Base-by-base conservation (phyloP, 2,797 vertebrate genomes). In the Pitangus sulphuratus region DNA sequence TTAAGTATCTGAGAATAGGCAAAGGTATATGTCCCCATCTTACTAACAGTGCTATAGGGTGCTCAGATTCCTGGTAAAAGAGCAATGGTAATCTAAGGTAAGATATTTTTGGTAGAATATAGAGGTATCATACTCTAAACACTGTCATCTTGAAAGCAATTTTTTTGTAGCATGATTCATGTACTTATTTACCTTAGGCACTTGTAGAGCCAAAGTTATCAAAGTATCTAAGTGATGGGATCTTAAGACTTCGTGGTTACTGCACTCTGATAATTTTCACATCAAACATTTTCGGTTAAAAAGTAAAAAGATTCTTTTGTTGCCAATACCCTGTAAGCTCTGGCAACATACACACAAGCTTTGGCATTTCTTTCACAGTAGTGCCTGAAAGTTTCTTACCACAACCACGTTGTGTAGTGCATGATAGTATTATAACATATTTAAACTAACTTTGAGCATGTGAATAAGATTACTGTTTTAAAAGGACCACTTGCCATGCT, bases 171-270 rank as follows among this genome's bases (percentile, higher is more conserved):
- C 12, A 11, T 33, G 26, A 61, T 69, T 87, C 25, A 30, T 15
- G 28, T 92, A 18, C n/a, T 88, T 84, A 51, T 8, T 87, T 94
- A 79, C 47, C 30, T 70, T 74, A 80, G 28, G 44, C 35, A 51
- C 35, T 33, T 76, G 30, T 84, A 74, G 50, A 79, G 40, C 60
- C 85, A 61, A 95, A 87, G 39, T 89, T 82, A 87, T 44, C 11
- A 0, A 72, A 89, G 39, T 88, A 39, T 89, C 17, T 39, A 69
- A 81, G n/a, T 88, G 26, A 47, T 82, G 47, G 58, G 45, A 69
- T 91, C 86, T 75, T 68, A 71, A 69, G 24, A 31, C 78, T 85
- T 87, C 22, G 35, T 80, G 26, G 68, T 80, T 87, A 70, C 26
- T 74, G 56, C 1, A 1, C 47, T 70, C 33, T 57, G 72, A 25